phyloP scores from a whole-genome alignment of 1,140 invertebrate genomes.

The Araneus ventricosus region DNA sequence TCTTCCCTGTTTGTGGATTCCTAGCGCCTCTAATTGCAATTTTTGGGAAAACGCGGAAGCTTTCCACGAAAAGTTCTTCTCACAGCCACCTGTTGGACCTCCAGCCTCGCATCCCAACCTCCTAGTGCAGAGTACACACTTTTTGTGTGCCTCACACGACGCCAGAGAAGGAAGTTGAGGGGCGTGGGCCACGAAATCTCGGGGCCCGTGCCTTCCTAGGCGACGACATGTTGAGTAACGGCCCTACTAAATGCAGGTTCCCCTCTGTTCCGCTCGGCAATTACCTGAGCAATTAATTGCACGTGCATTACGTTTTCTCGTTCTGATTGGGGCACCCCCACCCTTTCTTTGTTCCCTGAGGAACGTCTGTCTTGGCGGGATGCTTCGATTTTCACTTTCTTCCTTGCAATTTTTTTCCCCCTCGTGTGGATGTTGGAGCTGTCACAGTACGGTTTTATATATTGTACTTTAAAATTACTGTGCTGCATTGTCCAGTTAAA shows the following conservation, averaged over 20 bases:
- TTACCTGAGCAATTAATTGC: constrained; percentile 62
- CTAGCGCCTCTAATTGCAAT: not conserved
- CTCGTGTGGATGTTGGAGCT: not conserved
- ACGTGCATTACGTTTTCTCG: constrained; percentile 25
- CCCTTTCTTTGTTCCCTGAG: not conserved
- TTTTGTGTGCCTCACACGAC: constrained; percentile 39
- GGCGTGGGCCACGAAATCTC: not conserved
- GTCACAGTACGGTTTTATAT: too few species aligned
- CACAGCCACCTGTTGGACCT: constrained; percentile 21
- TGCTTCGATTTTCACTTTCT: not conserved
- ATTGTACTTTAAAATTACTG: too few species aligned
- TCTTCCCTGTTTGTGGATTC: not conserved
- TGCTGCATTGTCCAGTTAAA: too few species aligned
- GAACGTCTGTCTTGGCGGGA: too few species aligned
- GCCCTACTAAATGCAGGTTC: constrained; percentile 15
- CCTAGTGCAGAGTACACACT: not conserved
- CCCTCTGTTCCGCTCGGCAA: not conserved
- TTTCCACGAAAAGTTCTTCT: not conserved
- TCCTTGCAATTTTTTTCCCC: not conserved
- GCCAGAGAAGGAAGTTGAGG: not conserved
- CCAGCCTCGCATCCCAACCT: not conserved
- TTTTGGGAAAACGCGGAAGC: not conserved
- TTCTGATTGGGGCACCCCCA: not conserved
- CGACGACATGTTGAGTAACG: constrained; percentile 59
- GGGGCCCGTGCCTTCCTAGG: not conserved